phyloP scores from a whole-genome alignment of 2,797 vertebrate genomes.

The Coluber constrictor region DNA sequence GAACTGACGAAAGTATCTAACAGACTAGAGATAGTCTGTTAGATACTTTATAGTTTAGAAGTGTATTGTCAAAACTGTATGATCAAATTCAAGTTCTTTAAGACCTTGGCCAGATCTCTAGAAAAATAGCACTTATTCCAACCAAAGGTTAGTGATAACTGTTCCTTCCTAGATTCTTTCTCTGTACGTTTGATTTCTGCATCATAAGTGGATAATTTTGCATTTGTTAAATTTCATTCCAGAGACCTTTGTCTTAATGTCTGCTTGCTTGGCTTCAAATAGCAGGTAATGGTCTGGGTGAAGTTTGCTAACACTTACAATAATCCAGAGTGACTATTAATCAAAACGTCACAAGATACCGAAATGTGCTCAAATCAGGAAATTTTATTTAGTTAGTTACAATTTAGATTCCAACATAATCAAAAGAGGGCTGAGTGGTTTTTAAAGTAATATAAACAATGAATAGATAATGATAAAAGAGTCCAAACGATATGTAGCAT shows the following conservation, averaged over 20 bases:
- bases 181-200: background rate
- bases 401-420: background rate
- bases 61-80: background rate
- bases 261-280: background rate
- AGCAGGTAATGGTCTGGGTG: background rate
- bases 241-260: background rate
- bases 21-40: no score
- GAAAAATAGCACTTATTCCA: background rate
- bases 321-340: background rate
- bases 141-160: background rate
- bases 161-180: background rate
- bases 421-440: background rate
- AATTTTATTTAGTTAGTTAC: background rate
- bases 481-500: background rate
- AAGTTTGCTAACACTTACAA: background rate
- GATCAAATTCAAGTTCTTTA: background rate
- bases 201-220: background rate
- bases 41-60: background rate
- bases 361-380: background rate
- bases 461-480: background rate
- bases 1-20: background rate
- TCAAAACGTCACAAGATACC: background rate
- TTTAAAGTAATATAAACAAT: background rate
- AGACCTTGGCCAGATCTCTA: background rate
- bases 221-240: background rate